Evolutionary conservation across 2,113 vertebrate species (phyloP), one percentile per base, ranked within the genome.

Genomic region (Atherinomorus stipes): DNA sequence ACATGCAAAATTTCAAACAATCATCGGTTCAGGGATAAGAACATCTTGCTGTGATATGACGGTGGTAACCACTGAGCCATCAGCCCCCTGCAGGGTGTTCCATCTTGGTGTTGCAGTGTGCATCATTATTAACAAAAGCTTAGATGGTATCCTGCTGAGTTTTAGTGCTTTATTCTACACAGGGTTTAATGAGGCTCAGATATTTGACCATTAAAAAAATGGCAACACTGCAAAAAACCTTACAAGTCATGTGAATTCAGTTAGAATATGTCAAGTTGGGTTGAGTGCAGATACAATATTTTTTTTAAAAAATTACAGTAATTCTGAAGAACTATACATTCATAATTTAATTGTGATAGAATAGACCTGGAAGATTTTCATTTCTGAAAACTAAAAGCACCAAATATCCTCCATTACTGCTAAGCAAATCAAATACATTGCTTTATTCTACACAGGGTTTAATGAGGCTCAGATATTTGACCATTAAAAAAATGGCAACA

Each of bases 51-150:
- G 42, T 56, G 51, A 50, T n/a, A 7, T 47, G 44, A 47, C 18
- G 2, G 44, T 47, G 38, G 49, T 56, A 50, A 64, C 49, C 60
- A 40, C 42, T 47, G 45, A 72, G 50, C 50, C 44, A 64, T 9
- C 7, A 4, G 0, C 34, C 53, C 28, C 40, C 57, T 6, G 45
- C 37, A 23, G 37, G 11, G 44, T 45, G 18, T 18, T 44, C 40
- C 34, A 62, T 76, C 62, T 52, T n/a, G 13, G 60, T 44, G 45
- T 47, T 26, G 44, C 53, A 58, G 15, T 31, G 8, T 58, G 61
- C n/a, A 31, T 45, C 62, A 40, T 75, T 21, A 28, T 54, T 57
- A 47, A 59, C 26, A 64, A 58, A 59, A 64, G 66, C 42, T n/a
- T 38, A 13, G 28, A 59, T 25, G 44, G 13, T 25, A 38, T 63